phyloP scores from a whole-genome alignment of 1,140 invertebrate genomes.

The Zaprionus capensis region DNA sequence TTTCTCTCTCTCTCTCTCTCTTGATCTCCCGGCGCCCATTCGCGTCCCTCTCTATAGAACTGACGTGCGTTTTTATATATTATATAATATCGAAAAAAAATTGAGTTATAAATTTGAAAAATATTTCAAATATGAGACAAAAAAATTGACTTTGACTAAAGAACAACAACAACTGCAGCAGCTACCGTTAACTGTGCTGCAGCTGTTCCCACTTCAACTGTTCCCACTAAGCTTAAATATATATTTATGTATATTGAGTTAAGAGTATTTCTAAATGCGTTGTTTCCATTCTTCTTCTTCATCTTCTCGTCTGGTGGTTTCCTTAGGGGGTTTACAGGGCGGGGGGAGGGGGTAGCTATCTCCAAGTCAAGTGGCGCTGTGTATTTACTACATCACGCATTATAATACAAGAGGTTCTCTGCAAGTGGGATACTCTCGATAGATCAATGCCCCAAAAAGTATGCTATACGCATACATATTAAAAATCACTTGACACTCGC shows the following conservation, averaged over 20 bases:
- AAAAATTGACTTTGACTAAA: slow-evolving; percentile 3
- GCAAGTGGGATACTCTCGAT: slow-evolving; percentile 14
- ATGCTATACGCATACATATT: not conserved
- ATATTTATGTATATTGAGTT: not conserved
- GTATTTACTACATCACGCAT: slow-evolving; percentile 30
- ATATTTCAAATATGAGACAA: slow-evolving; percentile 3
- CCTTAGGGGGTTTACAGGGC: not conserved
- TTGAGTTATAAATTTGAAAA: not conserved
- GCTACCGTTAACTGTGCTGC: not conserved
- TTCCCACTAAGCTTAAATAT: slow-evolving; percentile 5
- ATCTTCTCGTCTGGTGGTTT: not conserved
- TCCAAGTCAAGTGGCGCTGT: slow-evolving; percentile 2
- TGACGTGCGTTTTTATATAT: not conserved
- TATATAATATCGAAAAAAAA: not conserved
- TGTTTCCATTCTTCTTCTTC: not conserved
- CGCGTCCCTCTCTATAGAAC: not conserved
- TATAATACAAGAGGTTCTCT: slow-evolving; percentile 60
- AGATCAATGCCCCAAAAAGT: not conserved
- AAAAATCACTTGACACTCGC: not conserved
- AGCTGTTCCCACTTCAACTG: not conserved
- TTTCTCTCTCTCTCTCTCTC: not conserved
- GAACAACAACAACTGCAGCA: not conserved
- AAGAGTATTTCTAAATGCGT: slow-evolving; percentile 13
- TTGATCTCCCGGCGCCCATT: too few relatives aligned
- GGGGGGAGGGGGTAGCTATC: not conserved